Base-by-base conservation (phyloP, 2,888 invertebrate genomes). In the Eueremaeus valkanovi region DNA sequence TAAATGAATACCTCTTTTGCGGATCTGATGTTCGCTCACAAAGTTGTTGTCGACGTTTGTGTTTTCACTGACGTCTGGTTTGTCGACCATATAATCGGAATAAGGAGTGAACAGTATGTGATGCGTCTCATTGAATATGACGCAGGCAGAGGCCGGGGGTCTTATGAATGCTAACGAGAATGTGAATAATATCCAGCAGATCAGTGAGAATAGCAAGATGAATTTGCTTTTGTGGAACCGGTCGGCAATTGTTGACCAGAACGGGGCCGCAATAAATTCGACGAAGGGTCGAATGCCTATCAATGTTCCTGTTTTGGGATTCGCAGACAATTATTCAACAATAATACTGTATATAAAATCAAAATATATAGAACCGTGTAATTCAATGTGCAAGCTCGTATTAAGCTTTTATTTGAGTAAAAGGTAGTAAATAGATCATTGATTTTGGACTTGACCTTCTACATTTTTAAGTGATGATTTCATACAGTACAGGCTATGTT, bases 171-270 rank as follows among this genome's bases (percentile, higher is more conserved):
- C 94, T 81, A 99, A 85, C 0, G 96, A 95, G 80, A 98, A 87
- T 61, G 98, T 99, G 86, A 98, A 99, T 76, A 96, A 88, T 77
- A 99, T 92, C 95, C 98, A 97, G 77, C 95, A 93, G 63, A 92
- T 89, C 73, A 99, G 86, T 0, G 97, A 95, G 72, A 92, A 92
- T 75, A 99, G 85, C 76, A 99, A 86, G 79, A 99, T 87, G 79
- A 92, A 86, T 84, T 86, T 86, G 78, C 93, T 93, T 83, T 91
- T 91, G 81, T 89, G 90, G 87, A 90, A 92, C 86, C 90, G 88
- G 83, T 98, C 96, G 33, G 97, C 97, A 80, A 96, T 88, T 74
- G 92, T 91, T 73, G 95, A 95, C 98, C 98, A 99, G 84, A 99
- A 96, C 0, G 98, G 99, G 0, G 95, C 96, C 75, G 95, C 92